Percentiles rank a stretch among this genome's conserved stretches.
phyloP scores from a whole-genome alignment of 2,113 vertebrate genomes.

The Paedocypris sp. region DNA sequence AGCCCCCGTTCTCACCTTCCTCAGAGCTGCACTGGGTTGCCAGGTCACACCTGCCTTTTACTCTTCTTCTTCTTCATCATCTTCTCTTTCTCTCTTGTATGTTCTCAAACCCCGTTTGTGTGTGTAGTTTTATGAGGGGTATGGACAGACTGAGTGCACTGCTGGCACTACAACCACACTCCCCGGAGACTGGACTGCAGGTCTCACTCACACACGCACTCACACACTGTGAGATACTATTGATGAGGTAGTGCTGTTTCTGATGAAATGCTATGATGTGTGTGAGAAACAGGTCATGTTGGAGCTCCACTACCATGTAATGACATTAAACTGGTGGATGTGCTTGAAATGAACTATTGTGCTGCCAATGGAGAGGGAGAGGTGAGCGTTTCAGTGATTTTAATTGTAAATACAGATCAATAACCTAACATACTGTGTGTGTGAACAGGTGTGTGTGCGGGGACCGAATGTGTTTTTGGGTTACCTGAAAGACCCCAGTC shows the following conservation, averaged over 20 bases:
- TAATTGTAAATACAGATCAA: neutral
- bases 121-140: constrained; percentile 95
- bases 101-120: no score
- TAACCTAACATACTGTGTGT: neutral
- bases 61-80: neutral
- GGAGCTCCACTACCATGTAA: constrained; percentile 88
- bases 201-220: constrained; percentile 47
- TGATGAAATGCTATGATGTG: neutral
- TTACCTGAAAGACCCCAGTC: constrained; percentile 85
- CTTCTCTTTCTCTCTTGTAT: neutral
- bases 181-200: constrained; percentile 93
- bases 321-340: constrained; percentile 80
- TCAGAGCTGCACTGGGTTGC: constrained; percentile 85
- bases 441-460: constrained; percentile 80
- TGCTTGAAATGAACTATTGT: constrained; percentile 92
- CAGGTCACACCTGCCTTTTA: constrained; percentile 60
- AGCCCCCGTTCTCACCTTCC: constrained; percentile 79
- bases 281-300: constrained; percentile 82
- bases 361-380: constrained; percentile 84
- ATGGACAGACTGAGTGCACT: constrained; percentile 93
- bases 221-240: no score
- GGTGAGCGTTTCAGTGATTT: neutral
- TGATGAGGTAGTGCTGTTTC: no score
- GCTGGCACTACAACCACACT: constrained; percentile 77
- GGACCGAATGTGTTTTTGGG: constrained; percentile 85